These are phyloP conservation scores for Ceryle rudis DNA, from an alignment of 2,797 vertebrate genomes.

Conservation along the genomic window DNA sequence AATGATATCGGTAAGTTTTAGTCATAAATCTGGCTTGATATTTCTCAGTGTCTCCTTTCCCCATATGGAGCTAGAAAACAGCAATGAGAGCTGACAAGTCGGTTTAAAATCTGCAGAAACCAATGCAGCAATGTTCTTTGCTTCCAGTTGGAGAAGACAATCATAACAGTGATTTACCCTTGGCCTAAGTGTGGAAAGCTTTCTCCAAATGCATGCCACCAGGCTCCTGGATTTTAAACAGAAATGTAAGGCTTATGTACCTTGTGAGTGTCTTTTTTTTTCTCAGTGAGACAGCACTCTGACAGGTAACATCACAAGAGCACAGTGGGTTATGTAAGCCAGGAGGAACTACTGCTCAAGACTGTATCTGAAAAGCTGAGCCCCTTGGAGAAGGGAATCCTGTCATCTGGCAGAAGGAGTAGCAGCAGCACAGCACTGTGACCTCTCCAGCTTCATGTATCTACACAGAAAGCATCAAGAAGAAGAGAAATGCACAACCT, in stretches of 20 bases:
- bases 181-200: background rate
- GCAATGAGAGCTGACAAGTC: background rate
- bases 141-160: background rate
- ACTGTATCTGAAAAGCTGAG: background rate
- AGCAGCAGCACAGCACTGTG: background rate
- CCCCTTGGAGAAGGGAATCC: background rate
- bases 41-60: background rate
- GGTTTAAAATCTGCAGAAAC: constrained; percentile 13
- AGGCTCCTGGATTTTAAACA: background rate
- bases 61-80: background rate
- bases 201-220: background rate
- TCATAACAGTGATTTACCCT: background rate
- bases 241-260: background rate
- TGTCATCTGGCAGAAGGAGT: background rate
- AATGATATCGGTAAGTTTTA: background rate
- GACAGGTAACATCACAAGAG: background rate
- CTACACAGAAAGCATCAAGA: background rate
- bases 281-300: background rate
- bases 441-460: background rate
- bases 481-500: background rate
- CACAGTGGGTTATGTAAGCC: background rate
- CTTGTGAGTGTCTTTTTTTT: background rate
- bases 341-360: background rate
- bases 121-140: background rate
- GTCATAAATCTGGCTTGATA: constrained; percentile 23